Conservation (phyloP, 2,888 invertebrate species). For the Athalia cordata region DNA sequence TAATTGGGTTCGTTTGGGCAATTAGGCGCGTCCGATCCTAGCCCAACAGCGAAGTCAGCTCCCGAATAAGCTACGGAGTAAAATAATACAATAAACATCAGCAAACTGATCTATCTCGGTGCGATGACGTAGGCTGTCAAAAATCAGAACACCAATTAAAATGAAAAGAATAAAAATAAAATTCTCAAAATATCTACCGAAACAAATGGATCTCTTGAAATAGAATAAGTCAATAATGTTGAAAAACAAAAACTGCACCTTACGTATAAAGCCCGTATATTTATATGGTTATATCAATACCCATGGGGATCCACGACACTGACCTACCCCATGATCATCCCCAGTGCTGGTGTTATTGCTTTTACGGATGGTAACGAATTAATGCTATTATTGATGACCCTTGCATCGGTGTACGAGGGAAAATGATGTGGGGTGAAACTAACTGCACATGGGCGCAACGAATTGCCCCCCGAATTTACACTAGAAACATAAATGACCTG, state of each 20-base stretch:
- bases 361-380: conserved; percentile 35
- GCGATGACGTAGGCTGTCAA: not conserved
- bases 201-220: no score
- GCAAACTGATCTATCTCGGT: conserved; percentile 5
- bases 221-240: no score
- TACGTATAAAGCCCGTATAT: not conserved
- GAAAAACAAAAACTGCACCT: no score
- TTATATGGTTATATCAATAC: not conserved
- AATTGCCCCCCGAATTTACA: conserved; percentile 34
- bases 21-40: conserved; percentile 37
- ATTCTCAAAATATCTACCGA: no score
- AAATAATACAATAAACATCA: conserved; percentile 31
- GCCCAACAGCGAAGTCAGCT: conserved; percentile 8
- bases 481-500: conserved; percentile 32
- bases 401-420: conserved; percentile 17
- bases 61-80: not conserved
- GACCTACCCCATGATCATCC: conserved; percentile 14
- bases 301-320: conserved; percentile 26
- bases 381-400: conserved; percentile 32
- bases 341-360: conserved; percentile 12
- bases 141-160: not conserved
- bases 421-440: conserved; percentile 13
- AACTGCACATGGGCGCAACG: conserved; percentile 37
- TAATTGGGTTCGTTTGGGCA: conserved; percentile 38
- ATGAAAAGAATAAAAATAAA: not conserved